Evolutionary conservation across 2,888 invertebrate genomes (phyloP), one percentile per base, ranked within the genome.

Genomic region (Eremobia ochroleuca): DNA sequence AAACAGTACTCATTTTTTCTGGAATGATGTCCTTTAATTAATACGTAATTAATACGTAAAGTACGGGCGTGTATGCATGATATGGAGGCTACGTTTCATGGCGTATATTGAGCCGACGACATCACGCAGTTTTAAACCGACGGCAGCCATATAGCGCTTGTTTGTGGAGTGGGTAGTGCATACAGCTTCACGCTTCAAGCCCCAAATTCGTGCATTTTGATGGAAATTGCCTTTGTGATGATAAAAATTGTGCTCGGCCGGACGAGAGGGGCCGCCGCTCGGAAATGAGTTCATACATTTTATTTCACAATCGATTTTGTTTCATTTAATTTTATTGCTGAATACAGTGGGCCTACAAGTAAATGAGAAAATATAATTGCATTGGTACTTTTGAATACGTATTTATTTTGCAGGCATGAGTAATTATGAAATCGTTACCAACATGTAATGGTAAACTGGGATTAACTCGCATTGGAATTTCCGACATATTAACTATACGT

Each of bases 241-340:
- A 94, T 91, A 95, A 95, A 95, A 93, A 93, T 90, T 90, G 92
- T 90, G 91, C 87, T 91, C 92, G 91, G 87, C 92, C 92, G 91
- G 91, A 89, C 92, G 92, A 91, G 91, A 91, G 92, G 90, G 87
- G 85, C 76, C 79, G 69, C 69, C 88, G 89, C 83, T 91, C 92
- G 95, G 95, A 95, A 95, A 95, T 95, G 94, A 94, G 93, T 93
- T 92, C 91, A 93, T 94, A 92, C 94, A 93, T 93, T 95, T 93
- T 93, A 93, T 94, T 92, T 90, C 91, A 90, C 92, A 92, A 93
- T 94, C 93, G 93, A 93, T 93, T 93, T 91, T 92, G 91, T 94
- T 94, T 93, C 93, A 94, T 94, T 95, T 93, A 92, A 94, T 93
- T 95, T 94, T 94, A 95, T 94, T 91, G 91, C 89, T 87, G 89